phyloP scores from a whole-genome alignment of 2,797 vertebrate genomes.

The Syndactyla subalaris region DNA sequence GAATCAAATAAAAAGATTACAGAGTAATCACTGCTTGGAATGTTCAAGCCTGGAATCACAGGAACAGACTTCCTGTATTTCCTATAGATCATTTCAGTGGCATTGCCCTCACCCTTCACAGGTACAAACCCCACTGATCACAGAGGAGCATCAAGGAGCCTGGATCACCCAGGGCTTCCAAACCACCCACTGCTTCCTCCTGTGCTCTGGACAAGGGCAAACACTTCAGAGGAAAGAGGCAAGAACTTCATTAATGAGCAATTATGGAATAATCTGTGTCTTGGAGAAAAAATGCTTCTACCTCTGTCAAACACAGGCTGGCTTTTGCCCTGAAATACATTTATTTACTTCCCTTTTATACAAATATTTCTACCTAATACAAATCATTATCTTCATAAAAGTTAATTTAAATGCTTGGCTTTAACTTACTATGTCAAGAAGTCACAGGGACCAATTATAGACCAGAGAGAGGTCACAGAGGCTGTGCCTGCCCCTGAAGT shows the following conservation, averaged over 20 bases:
- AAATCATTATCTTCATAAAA: not conserved
- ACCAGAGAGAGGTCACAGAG: not conserved
- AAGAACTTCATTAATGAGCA: not conserved
- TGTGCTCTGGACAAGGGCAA: not conserved
- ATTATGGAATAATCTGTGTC: not conserved
- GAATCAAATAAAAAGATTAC: not conserved
- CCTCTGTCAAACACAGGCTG: not conserved
- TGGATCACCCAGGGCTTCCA: not conserved
- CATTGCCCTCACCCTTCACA: not conserved
- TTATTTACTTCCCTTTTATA: not conserved
- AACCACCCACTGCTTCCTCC: not conserved
- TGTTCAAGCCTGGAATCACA: not conserved
- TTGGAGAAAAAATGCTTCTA: not conserved
- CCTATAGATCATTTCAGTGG: accelerated
- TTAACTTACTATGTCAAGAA: not conserved
- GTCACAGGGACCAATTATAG: not conserved
- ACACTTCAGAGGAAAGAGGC: not conserved
- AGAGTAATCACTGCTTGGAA: not conserved
- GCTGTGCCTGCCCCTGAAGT: not conserved
- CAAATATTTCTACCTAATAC: not conserved
- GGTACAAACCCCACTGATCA: not conserved
- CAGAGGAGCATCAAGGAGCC: not conserved
- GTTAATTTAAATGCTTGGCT: not conserved
- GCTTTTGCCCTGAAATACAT: not conserved
- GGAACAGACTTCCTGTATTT: not conserved